Conservation (phyloP, 2,888 invertebrate species). For the Xanthorhoe designata region DNA sequence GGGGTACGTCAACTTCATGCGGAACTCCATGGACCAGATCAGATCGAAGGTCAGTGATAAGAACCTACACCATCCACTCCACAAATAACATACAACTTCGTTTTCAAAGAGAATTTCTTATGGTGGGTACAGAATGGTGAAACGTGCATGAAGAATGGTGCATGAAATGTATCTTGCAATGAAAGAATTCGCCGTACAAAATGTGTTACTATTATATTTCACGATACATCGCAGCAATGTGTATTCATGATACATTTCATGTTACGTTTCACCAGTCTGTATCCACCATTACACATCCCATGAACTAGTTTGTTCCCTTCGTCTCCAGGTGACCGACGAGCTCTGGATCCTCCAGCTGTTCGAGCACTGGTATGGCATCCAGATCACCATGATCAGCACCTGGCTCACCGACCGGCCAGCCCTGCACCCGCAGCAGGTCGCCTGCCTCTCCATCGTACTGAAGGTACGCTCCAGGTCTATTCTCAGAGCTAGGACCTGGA, state of each 20-base stretch:
- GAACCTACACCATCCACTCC: too few relatives aligned
- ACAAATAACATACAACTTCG: too few relatives aligned
- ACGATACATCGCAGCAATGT: too few relatives aligned
- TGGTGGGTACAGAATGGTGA: too few relatives aligned
- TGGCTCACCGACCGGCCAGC: slow-evolving; percentile 98
- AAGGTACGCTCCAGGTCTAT: slow-evolving; percentile 57
- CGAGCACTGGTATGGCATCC: slow-evolving; percentile 97
- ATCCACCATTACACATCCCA: too few relatives aligned
- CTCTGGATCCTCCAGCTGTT: slow-evolving; percentile 88
- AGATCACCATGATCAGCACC: slow-evolving; percentile 96
- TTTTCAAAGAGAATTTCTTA: too few relatives aligned
- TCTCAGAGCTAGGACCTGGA: neutral
- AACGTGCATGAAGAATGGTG: too few relatives aligned
- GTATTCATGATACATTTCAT: too few relatives aligned
- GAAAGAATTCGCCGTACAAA: too few relatives aligned
- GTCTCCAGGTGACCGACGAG: slow-evolving; percentile 84
- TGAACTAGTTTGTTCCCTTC: neutral
- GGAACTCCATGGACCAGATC: slow-evolving; percentile 99
- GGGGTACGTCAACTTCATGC: slow-evolving; percentile 98
- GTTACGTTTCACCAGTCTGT: too few relatives aligned
- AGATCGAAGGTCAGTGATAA: slow-evolving; percentile 92
- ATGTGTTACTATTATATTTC: too few relatives aligned
- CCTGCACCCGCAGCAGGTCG: slow-evolving; percentile 98
- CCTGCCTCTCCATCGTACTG: slow-evolving; percentile 97
- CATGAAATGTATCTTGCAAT: too few relatives aligned